phyloP scores from a whole-genome alignment of 2,113 vertebrate species.

The Microcebus lehilahytsara region DNA sequence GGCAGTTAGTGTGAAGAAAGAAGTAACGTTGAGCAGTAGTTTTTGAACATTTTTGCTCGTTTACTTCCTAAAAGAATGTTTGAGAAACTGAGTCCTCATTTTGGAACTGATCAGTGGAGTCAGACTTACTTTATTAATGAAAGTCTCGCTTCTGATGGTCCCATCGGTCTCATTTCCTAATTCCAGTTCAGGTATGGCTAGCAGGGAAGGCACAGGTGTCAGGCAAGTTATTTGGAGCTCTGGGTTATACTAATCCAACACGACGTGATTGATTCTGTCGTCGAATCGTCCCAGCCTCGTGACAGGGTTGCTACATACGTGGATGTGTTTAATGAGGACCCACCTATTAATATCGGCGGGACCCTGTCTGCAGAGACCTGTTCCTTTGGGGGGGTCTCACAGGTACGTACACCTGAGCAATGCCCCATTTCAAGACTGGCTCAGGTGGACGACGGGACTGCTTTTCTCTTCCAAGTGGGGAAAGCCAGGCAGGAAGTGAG shows the following conservation, averaged over 20 bases:
- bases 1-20: background rate
- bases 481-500: background rate
- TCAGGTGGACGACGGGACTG: background rate
- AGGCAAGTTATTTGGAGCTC: background rate
- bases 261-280: background rate
- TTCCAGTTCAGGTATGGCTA: background rate
- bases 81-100: background rate
- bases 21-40: background rate
- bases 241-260: background rate
- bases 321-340: background rate
- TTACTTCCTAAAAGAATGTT: background rate
- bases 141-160: background rate
- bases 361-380: background rate
- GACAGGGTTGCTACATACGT: background rate
- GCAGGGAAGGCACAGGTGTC: background rate
- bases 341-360: background rate
- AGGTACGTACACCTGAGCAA: background rate
- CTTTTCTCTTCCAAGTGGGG: background rate
- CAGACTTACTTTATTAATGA: background rate
- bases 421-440: background rate
- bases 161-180: background rate
- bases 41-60: background rate
- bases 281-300: background rate
- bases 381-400: background rate
- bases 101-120: background rate